Evolutionary conservation across 2,888 invertebrate genomes (phyloP), one percentile per base, ranked within the genome.

Genomic region (Tenthredo notha): DNA sequence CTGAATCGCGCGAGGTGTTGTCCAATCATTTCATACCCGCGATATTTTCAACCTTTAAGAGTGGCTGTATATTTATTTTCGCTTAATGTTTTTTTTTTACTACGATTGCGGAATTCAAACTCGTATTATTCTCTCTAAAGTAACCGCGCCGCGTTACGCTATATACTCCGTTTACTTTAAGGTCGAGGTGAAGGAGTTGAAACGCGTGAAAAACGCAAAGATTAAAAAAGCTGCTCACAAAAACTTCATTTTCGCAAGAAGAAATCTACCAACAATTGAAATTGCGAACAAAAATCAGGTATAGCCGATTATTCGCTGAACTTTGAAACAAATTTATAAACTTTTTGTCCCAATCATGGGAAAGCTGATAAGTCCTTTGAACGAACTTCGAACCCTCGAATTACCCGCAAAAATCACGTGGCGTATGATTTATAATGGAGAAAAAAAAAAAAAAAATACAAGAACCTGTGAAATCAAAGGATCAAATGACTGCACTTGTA

Each of bases 1-100:
- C n/a, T 58, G 6, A 75, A 78, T 78, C 58, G 25, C 75, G 25
- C n/a, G 37, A n/a, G 33, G 54, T 47, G 21, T 75, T 78, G 12
- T 80, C 40, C 40, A n/a, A 33, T 54, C n/a, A 25, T 75, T 47
- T 29, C 5, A 10, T 33, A 7, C 33, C 47, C 50, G 15, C 40
- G 72, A 74, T 40, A 0, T 21, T 74, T 40, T 74, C 21, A 12
- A 47, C 33, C 43, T 43, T 12, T 74, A 9, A 21, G 21, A 29
- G 29, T 29, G 67, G 15, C 33, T 6, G 2, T 25, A 7, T 3
- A 10, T n/a, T 9, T 58, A n/a, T 58, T 18, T 21, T 25, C 6
- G 0, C 12, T 29, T 72, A n/a, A 29, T 18, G 2, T 25, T 74
- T 43, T 10, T 18, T 9, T 25, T 74, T 43, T 10, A 0, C 43